Base-by-base conservation (phyloP, 1,140 invertebrate genomes). In the Neocloeon triangulifer region DNA sequence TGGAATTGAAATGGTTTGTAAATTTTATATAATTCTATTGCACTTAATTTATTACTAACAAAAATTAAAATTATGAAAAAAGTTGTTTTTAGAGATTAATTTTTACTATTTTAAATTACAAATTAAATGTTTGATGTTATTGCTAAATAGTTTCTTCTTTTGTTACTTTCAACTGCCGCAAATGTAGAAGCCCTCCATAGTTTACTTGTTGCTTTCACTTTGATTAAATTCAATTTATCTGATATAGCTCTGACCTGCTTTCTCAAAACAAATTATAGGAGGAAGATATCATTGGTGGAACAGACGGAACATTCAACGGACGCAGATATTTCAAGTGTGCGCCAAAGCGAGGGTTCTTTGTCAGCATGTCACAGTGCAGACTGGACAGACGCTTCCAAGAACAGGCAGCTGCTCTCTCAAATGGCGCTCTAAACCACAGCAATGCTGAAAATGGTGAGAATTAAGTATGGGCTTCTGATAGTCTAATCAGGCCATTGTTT, bases 261-360 rank as follows among this genome's bases (percentile, higher is more conserved):
- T 12, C 8, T 8, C 8, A 23, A 23, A 23, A 8, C 22, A 23
- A 23, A 23, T 23, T 8, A 46, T 47, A 79, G 47, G 78, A 82
- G 48, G 68, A 81, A 45, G 69, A 79, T 50, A 66, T 70, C 38
- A 55, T 61, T 29, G 55, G 62, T 1, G 59, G 69, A 32, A 73
- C 69, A 17, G 77, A 89, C 62, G 85, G 82, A 31, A 65, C 56
- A 4, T 75, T 75, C 41, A 66, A 71, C 44, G 69, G 72, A 4
- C 47, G 61, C 27, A 61, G 68, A 25, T 68, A 73, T 47, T 84
- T 85, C 49, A 47, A 61, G 10, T 82, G 78, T 55, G 58, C 61
- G 13, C 58, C 64, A 21, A 62, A 67, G 7, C 68, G 71, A 48
- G 78, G 69, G 20, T 53, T 80, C 30, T 89, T 86, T 53, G 73